Conservation (phyloP, 2,888 invertebrate genomes). For the Pyrrhosoma nymphula region DNA sequence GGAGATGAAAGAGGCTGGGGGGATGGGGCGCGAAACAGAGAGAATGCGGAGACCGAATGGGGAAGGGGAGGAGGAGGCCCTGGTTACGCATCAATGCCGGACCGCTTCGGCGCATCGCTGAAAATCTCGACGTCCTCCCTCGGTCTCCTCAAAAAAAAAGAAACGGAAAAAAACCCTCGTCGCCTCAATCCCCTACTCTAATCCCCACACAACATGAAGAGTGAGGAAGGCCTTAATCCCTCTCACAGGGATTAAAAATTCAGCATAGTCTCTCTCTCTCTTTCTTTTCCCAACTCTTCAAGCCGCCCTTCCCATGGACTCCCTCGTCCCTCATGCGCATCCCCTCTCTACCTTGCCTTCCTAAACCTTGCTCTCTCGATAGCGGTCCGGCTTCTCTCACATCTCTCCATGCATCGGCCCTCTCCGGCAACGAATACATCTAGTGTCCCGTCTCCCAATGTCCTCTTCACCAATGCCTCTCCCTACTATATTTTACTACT, state of each 20-base stretch:
- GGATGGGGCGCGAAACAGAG: background rate
- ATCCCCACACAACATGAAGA: slow-evolving; percentile 30
- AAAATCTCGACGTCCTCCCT: background rate
- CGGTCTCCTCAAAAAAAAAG: slow-evolving; percentile 1
- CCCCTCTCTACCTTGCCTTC: slow-evolving; percentile 16
- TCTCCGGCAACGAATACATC: background rate
- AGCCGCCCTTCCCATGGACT: background rate
- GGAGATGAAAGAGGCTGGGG: background rate
- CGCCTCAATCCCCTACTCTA: background rate
- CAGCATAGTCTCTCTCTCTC: slow-evolving; percentile 21
- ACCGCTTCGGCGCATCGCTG: background rate
- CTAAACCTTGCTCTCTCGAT: background rate
- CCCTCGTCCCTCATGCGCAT: background rate
- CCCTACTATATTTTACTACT: too few relatives aligned
- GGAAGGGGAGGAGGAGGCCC: background rate
- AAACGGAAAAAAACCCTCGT: background rate
- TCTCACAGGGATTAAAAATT: slow-evolving; percentile 56
- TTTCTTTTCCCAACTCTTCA: background rate
- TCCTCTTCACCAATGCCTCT: too few relatives aligned
- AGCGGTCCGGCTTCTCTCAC: background rate
- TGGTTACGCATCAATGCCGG: slow-evolving; percentile 13
- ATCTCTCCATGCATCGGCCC: background rate
- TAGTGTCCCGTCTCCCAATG: background rate
- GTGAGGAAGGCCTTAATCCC: slow-evolving; percentile 48
- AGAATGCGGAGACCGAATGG: background rate